A percentile compares a stretch with the other conserved stretches of the same genome.
Evolutionary conservation across 2,797 vertebrate species (phyloP).

Genomic region (Lindbergichthys nudifrons): DNA sequence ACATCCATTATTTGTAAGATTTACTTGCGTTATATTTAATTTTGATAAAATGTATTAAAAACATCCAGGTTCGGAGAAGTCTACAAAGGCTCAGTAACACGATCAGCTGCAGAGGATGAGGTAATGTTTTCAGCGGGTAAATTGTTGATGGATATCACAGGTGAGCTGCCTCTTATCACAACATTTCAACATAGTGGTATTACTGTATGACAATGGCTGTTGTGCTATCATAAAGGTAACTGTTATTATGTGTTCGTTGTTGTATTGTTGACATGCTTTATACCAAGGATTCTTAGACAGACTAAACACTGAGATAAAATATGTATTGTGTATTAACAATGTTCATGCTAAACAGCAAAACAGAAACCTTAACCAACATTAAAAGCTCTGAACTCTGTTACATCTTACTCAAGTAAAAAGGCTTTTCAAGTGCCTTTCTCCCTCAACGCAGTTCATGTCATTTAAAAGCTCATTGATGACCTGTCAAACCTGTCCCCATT

Average conservation of each 20-base stretch:
- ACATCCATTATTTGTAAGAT: slow-evolving; percentile 39
- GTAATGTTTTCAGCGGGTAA: slow-evolving; percentile 32
- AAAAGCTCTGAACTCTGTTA: slow-evolving; percentile 19
- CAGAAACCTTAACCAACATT: slow-evolving; percentile 20
- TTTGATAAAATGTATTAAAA: slow-evolving; percentile 68
- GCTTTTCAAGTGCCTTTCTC: slow-evolving; percentile 19
- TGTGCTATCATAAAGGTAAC: slow-evolving; percentile 43
- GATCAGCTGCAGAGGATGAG: slow-evolving; percentile 44
- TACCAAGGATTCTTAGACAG: slow-evolving; percentile 11
- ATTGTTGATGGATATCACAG: slow-evolving; percentile 7
- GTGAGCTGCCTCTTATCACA: slow-evolving; percentile 34
- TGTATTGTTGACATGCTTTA: background rate
- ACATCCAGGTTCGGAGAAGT: slow-evolving; percentile 52
- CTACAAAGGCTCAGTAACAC: slow-evolving; percentile 64
- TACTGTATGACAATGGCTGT: slow-evolving; percentile 2
- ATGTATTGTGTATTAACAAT: slow-evolving; percentile 17
- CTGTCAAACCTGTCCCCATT: slow-evolving; percentile 5
- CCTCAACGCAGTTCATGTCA: background rate
- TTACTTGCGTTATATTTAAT: slow-evolving; percentile 50
- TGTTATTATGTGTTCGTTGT: background rate
- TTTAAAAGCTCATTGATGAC: slow-evolving; percentile 24
- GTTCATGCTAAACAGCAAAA: slow-evolving; percentile 27
- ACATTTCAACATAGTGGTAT: no score
- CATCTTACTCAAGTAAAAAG: background rate
- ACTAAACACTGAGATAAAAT: slow-evolving; percentile 20